Conservation (phyloP, 2,888 invertebrate species). For the Papilio gigon region DNA sequence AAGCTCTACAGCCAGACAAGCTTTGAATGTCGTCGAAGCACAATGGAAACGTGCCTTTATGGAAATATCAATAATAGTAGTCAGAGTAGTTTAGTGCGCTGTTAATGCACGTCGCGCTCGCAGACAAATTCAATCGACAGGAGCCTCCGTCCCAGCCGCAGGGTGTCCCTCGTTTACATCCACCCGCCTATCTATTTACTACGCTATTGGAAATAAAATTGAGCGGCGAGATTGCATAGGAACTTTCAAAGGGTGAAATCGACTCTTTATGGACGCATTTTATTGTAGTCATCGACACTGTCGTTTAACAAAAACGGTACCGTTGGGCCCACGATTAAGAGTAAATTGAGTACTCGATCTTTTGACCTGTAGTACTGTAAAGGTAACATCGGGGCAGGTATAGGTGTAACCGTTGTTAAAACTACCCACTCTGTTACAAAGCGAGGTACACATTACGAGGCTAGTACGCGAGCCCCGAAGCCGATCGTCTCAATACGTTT, state of each 20-base stretch:
- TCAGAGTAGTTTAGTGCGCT: conserved; percentile 75
- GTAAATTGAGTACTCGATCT: conserved; percentile 57
- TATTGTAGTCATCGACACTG: conserved; percentile 70
- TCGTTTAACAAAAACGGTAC: conserved; percentile 62
- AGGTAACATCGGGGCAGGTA: conserved; percentile 34
- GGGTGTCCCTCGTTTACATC: conserved; percentile 75
- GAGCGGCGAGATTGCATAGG: conserved; percentile 74
- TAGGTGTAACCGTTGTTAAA: conserved; percentile 32
- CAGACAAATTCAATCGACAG: conserved; percentile 82
- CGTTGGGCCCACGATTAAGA: conserved; percentile 52
- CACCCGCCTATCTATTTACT: conserved; percentile 75
- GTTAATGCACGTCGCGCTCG: conserved; percentile 76
- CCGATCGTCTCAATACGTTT: conserved; percentile 73
- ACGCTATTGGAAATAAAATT: conserved; percentile 74
- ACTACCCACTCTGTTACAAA: conserved; percentile 42
- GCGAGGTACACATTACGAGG: conserved; percentile 46
- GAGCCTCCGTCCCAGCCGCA: conserved; percentile 71
- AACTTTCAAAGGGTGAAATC: conserved; percentile 71
- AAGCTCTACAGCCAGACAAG: conserved; percentile 63
- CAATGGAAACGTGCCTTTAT: conserved; percentile 69
- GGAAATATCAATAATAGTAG: conserved; percentile 75
- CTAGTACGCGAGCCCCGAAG: conserved; percentile 67
- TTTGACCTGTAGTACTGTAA: conserved; percentile 38
- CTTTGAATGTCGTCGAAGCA: conserved; percentile 59
- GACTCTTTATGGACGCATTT: conserved; percentile 73